A percentile compares a stretch with the other conserved stretches of the same genome.
These are phyloP conservation scores for Malurus splendens DNA, from an alignment of 2,797 vertebrate genomes.

Conservation along the genomic window DNA sequence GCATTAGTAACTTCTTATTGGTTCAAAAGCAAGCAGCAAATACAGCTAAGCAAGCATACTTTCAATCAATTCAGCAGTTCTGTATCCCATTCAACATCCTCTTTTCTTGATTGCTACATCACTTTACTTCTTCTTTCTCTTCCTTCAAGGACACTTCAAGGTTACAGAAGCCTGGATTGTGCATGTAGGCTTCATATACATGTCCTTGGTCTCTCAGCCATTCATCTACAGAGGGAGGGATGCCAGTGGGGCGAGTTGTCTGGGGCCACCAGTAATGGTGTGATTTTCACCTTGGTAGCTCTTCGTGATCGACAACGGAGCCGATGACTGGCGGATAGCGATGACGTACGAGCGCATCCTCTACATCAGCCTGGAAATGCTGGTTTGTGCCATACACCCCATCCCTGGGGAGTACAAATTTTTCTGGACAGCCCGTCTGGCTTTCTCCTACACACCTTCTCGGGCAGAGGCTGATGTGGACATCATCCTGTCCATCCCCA, in stretches of 20 bases:
- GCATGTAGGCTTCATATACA: too few species aligned
- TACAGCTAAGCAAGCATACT: too few species aligned
- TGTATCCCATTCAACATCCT: too few species aligned
- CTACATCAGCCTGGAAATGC: constrained; percentile 92
- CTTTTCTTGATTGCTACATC: too few species aligned
- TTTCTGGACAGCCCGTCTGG: constrained; percentile 92
- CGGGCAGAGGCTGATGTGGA: constrained; percentile 94
- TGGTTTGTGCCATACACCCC: constrained; percentile 97
- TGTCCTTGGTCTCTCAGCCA: too few species aligned
- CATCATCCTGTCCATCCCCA: constrained; percentile 97
- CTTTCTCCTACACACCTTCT: constrained; percentile 91
- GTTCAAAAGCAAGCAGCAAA: too few species aligned
- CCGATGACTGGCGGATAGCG: constrained; percentile 97
- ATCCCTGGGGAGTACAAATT: constrained; percentile 88
- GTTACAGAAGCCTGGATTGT: too few species aligned
- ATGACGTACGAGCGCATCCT: constrained; percentile 96
- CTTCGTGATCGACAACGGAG: constrained; percentile 96
- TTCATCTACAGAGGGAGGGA: background rate
- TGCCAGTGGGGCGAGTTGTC: background rate
- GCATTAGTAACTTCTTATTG: too few species aligned
- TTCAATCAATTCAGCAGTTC: too few species aligned
- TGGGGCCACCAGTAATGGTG: fast-evolving
- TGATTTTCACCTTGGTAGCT: constrained; percentile 67
- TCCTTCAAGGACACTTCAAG: too few species aligned
- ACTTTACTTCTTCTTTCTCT: too few species aligned